These are phyloP conservation scores for Semaprochilodus insignis DNA, from an alignment of 2,797 vertebrate genomes.

Conservation along the genomic window DNA sequence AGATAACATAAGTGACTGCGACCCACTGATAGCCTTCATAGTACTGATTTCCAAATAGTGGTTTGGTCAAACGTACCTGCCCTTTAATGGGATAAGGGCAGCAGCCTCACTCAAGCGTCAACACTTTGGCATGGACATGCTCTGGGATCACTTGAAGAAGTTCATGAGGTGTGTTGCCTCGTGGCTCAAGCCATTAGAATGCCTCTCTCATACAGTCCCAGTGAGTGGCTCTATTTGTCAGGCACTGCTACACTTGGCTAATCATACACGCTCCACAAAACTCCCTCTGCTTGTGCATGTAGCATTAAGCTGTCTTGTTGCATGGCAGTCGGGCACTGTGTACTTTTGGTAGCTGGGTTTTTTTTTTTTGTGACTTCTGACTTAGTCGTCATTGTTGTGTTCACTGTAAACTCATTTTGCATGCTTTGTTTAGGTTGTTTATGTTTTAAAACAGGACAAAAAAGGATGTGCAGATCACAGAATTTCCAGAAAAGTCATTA, in stretches of 20 bases:
- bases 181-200: conserved; percentile 65
- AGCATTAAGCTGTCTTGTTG: conserved; percentile 51
- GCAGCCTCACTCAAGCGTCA: not conserved
- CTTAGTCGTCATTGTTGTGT: not conserved
- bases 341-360: not conserved
- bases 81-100: conserved; percentile 6
- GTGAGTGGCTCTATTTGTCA: conserved; percentile 71
- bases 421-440: no score
- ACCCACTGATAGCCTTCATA: not conserved
- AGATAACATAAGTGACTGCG: not conserved
- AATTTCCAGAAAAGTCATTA: no score
- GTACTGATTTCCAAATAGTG: not conserved
- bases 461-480: no score
- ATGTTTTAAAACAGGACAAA: no score
- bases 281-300: conserved; percentile 61
- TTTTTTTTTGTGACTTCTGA: not conserved
- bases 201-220: conserved; percentile 62
- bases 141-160: not conserved
- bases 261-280: conserved; percentile 63
- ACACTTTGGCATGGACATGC: not conserved
- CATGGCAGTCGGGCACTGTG: conserved; percentile 19
- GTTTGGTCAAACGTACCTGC: conserved; percentile 3
- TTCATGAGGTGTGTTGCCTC: not conserved
- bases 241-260: conserved; percentile 60
- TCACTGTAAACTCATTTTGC: no score